Evolutionary conservation across 1,140 invertebrate genomes (phyloP), one percentile per base, ranked within the genome.

Genomic region (Vanessa atalanta): DNA sequence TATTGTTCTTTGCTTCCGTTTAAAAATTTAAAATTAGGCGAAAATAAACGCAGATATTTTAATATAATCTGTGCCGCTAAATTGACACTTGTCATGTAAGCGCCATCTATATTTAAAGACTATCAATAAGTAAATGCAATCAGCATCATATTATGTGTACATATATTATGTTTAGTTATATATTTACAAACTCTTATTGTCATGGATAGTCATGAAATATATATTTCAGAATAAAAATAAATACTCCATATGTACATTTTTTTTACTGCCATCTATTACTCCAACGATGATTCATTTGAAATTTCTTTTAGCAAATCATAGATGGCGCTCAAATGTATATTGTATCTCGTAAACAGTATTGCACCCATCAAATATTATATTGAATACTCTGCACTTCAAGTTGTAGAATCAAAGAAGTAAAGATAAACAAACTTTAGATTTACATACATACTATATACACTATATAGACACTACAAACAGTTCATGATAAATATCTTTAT

Each of bases 221-320:
- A 9, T 43, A 9, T 9, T 43, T 43, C 9, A 9, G 8, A 11
- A 43, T 2, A 43, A 43, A 43, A 43, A 43, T 31, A 5, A 43
- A 43, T 8, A 3, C 3, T 43, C 37, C 1, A 11, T 61, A n/a
- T 31, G 26, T 31, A 31, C 26, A n/a, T 31, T 31, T 3, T 15
- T 37, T 61, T 61, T 43, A 61, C 57, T 61, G 57, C 57, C 57
- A 61, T 61, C 57, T 61, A 37, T 61, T 11, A 37, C 8, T 8
- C 14, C 2, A 7, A 37, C 31, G 4, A 37, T n/a, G 2, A 8
- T 61, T 16, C 31, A 37, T 9, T 60, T 23, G 2, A 16, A 37
- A 14, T 15, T 37, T 61, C 11, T 37, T 4, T 15, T 11, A 13
- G 20, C 12, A 37, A 7, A 61, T 15, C 57, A 61, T 37, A 61